phyloP scores from a whole-genome alignment of 30 jellyfish, hydroid and myxozoan species.

The Turritopsis dohrnii region DNA sequence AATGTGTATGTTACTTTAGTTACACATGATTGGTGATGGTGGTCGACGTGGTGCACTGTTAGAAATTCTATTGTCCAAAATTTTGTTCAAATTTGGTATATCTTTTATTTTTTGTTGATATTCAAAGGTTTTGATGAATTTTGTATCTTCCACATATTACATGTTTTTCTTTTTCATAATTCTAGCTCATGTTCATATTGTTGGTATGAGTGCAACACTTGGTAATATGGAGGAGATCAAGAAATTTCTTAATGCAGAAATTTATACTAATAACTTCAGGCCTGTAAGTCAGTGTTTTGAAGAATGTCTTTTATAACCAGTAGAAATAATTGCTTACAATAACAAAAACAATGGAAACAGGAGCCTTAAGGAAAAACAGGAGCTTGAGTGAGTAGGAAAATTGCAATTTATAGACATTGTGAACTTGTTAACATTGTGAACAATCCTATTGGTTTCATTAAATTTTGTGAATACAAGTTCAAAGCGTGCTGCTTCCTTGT shows the following conservation, averaged over 20 bases:
- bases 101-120: not conserved
- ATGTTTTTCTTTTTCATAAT: not conserved
- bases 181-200: constrained; percentile 67
- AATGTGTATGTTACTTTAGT: too few relatives aligned
- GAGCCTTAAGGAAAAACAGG: too few relatives aligned
- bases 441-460: too few relatives aligned
- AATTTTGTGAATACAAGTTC: too few relatives aligned
- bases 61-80: constrained; percentile 73
- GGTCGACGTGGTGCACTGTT: constrained; percentile 91
- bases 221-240: constrained; percentile 80
- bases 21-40: constrained; percentile 98
- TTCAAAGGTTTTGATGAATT: not conserved
- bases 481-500: too few relatives aligned
- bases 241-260: constrained; percentile 65
- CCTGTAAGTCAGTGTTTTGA: constrained; percentile 60
- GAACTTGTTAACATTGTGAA: too few relatives aligned
- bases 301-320: not conserved
- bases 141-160: not conserved
- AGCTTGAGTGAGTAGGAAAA: too few relatives aligned
- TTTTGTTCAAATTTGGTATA: constrained; percentile 36
- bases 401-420: too few relatives aligned
- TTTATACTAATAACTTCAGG: constrained; percentile 67
- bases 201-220: constrained; percentile 99
- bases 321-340: too few relatives aligned
- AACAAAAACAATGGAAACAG: too few relatives aligned